Percentiles rank a stretch among this genome's conserved stretches.
Evolutionary conservation across 2,113 vertebrate genomes (phyloP).

Genomic region (Varanus komodoensis): DNA sequence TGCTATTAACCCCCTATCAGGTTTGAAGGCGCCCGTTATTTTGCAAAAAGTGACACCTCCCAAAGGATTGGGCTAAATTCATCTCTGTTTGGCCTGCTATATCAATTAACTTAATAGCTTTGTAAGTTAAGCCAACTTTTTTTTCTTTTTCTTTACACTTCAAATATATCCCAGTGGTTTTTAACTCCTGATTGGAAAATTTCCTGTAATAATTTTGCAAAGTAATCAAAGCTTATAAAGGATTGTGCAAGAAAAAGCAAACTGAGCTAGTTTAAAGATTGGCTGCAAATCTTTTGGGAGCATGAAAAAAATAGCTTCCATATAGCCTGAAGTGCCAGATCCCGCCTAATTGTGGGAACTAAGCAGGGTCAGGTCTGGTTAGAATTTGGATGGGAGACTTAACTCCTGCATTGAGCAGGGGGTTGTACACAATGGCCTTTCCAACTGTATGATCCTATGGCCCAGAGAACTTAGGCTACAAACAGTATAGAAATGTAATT

Average conservation of each 20-base stretch:
- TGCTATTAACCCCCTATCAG: constrained; percentile 44
- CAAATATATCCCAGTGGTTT: constrained; percentile 41
- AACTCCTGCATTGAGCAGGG: no score
- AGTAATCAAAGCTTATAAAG: not conserved
- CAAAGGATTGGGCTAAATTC: constrained; percentile 43
- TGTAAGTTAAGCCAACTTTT: constrained; percentile 49
- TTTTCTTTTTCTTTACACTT: constrained; percentile 20
- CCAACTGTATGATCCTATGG: no score
- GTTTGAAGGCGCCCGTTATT: constrained; percentile 37
- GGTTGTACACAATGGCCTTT: no score
- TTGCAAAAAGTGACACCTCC: constrained; percentile 50
- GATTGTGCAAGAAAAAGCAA: not conserved
- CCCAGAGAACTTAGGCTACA: no score
- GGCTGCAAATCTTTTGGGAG: not conserved
- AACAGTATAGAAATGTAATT: no score
- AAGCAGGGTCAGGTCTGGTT: no score
- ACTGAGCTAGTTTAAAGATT: not conserved
- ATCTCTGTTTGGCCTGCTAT: constrained; percentile 43
- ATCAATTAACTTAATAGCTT: constrained; percentile 61
- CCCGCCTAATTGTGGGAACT: no score
- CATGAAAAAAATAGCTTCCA: no score
- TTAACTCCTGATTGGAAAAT: constrained; percentile 28
- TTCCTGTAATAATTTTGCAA: not conserved
- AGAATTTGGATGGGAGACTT: no score
- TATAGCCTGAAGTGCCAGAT: no score